Evolutionary conservation across 2,888 invertebrate species (phyloP).

Genomic region (Drosophila borealis): DNA sequence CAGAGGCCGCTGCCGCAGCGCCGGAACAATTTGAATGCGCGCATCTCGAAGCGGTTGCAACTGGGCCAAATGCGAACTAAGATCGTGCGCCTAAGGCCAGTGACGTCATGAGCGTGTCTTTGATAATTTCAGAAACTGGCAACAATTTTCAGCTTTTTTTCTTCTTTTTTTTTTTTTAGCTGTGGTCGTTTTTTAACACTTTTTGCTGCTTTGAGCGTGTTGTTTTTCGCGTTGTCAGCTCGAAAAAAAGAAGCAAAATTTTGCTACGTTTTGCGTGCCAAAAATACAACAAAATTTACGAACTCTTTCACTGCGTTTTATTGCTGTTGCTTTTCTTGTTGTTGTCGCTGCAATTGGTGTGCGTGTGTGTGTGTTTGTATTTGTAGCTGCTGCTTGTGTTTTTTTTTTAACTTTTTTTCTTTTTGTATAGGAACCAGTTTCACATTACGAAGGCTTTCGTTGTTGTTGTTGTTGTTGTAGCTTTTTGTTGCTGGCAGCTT

Average conservation of each 20-base stretch:
- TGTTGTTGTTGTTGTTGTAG: conserved; percentile 45
- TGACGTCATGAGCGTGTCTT: conserved; percentile 67
- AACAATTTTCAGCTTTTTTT: conserved; percentile 1
- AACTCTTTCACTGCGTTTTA: conserved; percentile 73
- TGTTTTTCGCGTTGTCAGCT: conserved; percentile 61
- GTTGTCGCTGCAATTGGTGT: conserved; percentile 64
- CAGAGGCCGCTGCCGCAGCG: conserved; percentile 47
- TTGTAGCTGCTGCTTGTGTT: conserved; percentile 28
- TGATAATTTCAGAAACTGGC: conserved; percentile 7
- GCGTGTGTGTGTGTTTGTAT: conserved; percentile 33
- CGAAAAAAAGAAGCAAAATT: conserved; percentile 34
- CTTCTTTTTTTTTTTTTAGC: neutral
- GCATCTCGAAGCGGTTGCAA: conserved; percentile 65
- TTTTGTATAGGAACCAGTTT: conserved; percentile 72
- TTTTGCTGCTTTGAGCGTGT: conserved; percentile 42
- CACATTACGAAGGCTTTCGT: conserved; percentile 70
- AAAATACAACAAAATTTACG: conserved; percentile 41
- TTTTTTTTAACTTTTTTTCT: conserved; percentile 8
- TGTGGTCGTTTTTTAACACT: conserved; percentile 22
- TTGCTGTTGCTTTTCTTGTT: conserved; percentile 35
- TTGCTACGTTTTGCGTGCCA: conserved; percentile 61
- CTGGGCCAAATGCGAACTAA: conserved; percentile 19
- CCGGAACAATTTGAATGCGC: conserved; percentile 60
- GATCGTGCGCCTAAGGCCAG: conserved; percentile 30
- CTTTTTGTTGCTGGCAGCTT: conserved; percentile 42